These are phyloP conservation scores for Euwallacea similis DNA, from an alignment of 1,140 invertebrate species.

Conservation along the genomic window DNA sequence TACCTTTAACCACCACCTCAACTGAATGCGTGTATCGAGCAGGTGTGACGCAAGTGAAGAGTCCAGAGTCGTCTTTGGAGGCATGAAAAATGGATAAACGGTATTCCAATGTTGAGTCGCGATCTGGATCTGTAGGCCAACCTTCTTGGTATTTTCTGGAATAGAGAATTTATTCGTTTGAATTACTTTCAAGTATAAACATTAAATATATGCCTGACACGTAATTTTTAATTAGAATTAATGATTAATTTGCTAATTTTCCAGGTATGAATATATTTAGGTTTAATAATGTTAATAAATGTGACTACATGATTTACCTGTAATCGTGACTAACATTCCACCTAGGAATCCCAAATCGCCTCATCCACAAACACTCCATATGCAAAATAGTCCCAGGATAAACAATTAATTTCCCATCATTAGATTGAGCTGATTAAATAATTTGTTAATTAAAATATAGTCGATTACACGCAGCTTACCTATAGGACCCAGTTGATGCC, in stretches of 20 bases:
- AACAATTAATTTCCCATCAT: constrained; percentile 80
- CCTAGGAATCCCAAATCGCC: constrained; percentile 79
- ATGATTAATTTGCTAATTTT: background rate
- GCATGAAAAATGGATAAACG: constrained; percentile 79
- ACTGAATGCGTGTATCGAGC: constrained; percentile 77
- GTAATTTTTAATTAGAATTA: background rate
- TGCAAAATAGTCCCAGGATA: constrained; percentile 82
- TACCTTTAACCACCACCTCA: constrained; percentile 74
- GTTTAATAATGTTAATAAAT: background rate
- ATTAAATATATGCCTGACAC: background rate
- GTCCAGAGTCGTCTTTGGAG: constrained; percentile 75
- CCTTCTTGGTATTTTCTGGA: constrained; percentile 71
- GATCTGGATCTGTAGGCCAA: constrained; percentile 78
- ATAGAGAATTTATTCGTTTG: background rate
- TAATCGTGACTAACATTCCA: constrained; percentile 76
- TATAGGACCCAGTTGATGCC: constrained; percentile 78
- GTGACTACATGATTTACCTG: constrained; percentile 54
- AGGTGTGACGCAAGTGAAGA: constrained; percentile 80
- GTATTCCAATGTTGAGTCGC: constrained; percentile 79
- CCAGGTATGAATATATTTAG: background rate
- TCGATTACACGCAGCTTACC: constrained; percentile 5
- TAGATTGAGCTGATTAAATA: constrained; percentile 67
- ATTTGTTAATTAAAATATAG: background rate
- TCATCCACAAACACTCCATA: constrained; percentile 85
- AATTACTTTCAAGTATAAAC: background rate